A percentile compares a stretch with the other conserved stretches of the same genome.
These are phyloP conservation scores for Merluccius polli DNA, from an alignment of 2,797 vertebrate genomes.

Conservation along the genomic window DNA sequence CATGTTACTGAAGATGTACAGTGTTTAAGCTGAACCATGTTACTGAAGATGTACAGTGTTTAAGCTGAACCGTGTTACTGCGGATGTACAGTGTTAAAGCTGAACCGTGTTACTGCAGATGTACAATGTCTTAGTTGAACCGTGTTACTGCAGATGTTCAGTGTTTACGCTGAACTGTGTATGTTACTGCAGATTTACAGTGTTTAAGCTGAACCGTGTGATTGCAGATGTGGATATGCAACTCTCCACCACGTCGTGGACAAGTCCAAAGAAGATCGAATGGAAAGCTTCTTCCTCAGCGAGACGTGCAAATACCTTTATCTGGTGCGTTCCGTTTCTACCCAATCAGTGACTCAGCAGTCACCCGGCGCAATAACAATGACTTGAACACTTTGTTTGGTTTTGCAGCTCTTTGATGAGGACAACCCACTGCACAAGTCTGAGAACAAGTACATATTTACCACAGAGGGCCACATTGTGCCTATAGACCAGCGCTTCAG, in stretches of 20 bases:
- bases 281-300: conserved; percentile 99
- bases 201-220: background rate
- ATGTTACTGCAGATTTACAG: too few relatives aligned
- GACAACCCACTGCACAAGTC: conserved; percentile 94
- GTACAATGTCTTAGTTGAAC: conserved; percentile 43
- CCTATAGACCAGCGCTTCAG: conserved; percentile 88
- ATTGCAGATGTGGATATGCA: conserved; percentile 91
- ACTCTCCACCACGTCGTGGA: conserved; percentile 96
- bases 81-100: conserved; percentile 78
- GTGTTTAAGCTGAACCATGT: background rate
- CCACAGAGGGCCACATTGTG: conserved; percentile 93
- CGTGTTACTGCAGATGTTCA: conserved; percentile 76
- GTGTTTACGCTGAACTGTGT: background rate
- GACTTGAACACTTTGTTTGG: background rate
- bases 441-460: conserved; percentile 93
- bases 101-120: conserved; percentile 66
- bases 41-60: conserved; percentile 77
- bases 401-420: conserved; percentile 88
- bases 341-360: background rate
- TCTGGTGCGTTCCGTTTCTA: conserved; percentile 71
- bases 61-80: background rate
- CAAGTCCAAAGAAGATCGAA: conserved; percentile 97
- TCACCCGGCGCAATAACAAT: background rate
- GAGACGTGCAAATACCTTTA: conserved; percentile 98
- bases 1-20: conserved; percentile 75